Conservation (phyloP, 1,140 invertebrate genomes). For the Papilio dardanus region DNA sequence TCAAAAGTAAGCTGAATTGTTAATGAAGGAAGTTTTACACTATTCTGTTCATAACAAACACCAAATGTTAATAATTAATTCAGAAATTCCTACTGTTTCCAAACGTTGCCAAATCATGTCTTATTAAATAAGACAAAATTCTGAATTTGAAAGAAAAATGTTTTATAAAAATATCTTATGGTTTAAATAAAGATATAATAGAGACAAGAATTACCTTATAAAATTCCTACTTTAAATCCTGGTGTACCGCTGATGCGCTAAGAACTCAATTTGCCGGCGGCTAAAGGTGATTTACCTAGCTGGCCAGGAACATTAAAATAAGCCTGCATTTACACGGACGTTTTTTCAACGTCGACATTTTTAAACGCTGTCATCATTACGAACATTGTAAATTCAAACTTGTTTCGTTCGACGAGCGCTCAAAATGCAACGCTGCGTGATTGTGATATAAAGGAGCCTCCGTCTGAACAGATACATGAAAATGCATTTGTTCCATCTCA, state of each 20-base stretch:
- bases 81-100: neutral
- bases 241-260: conserved; percentile 36
- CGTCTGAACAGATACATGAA: too few relatives aligned
- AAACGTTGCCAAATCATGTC: neutral
- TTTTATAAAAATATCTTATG: neutral
- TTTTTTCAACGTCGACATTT: too few relatives aligned
- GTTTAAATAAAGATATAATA: conserved; percentile 33
- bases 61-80: neutral
- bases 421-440: too few relatives aligned
- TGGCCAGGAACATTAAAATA: conserved; percentile 47
- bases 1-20: neutral
- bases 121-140: conserved; percentile 5
- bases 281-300: conserved; percentile 34
- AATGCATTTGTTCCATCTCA: too few relatives aligned
- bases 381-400: too few relatives aligned
- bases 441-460: too few relatives aligned
- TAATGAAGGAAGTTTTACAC: neutral
- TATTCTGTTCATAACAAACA: neutral
- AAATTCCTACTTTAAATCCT: conserved; percentile 38
- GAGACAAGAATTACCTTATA: conserved; percentile 37
- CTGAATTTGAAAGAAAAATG: conserved; percentile 16
- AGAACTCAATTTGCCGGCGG: conserved; percentile 38
- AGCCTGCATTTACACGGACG: too few relatives aligned
- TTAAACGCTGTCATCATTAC: too few relatives aligned
- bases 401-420: too few relatives aligned